phyloP scores from a whole-genome alignment of 2,797 vertebrate species.

The Ptychadena robeensis region DNA sequence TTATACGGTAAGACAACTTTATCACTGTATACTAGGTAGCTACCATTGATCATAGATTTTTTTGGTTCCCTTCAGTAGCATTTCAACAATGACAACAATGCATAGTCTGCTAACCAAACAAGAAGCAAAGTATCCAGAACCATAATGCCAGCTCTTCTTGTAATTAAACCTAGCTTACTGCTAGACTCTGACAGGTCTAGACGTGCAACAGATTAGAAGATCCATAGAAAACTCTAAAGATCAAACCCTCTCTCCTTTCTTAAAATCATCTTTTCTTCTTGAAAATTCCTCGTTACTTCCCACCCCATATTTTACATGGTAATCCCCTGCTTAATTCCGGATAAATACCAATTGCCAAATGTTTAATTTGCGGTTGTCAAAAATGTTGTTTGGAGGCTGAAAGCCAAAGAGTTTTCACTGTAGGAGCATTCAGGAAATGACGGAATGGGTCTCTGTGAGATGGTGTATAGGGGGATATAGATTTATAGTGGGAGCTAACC shows the following conservation, averaged over 20 bases:
- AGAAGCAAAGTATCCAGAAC: background rate
- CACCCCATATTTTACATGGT: slow-evolving; percentile 24
- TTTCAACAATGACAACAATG: too few relatives aligned
- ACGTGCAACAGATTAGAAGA: slow-evolving; percentile 16
- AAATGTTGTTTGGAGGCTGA: slow-evolving; percentile 19
- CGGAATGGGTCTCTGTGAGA: background rate
- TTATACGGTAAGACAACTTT: too few relatives aligned
- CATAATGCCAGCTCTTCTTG: background rate
- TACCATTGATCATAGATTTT: too few relatives aligned
- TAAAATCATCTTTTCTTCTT: slow-evolving; percentile 26
- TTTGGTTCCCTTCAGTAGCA: too few relatives aligned
- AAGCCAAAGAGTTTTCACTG: background rate
- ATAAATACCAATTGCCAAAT: slow-evolving; percentile 33
- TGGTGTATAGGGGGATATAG: background rate
- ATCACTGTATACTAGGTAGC: too few relatives aligned
- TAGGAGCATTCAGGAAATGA: background rate
- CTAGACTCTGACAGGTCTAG: background rate
- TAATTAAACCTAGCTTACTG: slow-evolving; percentile 24
- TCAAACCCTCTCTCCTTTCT: slow-evolving; percentile 16
- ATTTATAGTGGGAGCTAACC: background rate
- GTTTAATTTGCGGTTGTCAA: slow-evolving; percentile 38
- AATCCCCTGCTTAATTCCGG: slow-evolving; percentile 38
- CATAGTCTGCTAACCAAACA: background rate
- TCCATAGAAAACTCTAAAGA: background rate
- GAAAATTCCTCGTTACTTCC: slow-evolving; percentile 43